These are phyloP conservation scores for Muscicapa striata DNA, from an alignment of 2,797 vertebrate genomes.

Conservation along the genomic window DNA sequence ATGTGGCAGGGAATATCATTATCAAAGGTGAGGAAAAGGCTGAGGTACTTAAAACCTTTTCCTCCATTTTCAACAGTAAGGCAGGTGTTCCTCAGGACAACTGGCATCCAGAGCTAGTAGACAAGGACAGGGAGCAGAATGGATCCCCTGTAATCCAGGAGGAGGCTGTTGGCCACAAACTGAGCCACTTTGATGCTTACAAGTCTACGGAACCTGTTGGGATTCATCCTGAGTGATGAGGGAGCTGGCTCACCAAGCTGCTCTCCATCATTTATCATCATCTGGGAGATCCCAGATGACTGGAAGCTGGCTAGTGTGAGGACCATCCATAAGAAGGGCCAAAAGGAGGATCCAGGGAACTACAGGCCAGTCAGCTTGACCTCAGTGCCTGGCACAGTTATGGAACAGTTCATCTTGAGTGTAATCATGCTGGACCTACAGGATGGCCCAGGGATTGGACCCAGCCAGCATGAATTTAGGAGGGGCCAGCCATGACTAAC, in stretches of 20 bases:
- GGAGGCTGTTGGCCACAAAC: rapidly evolving
- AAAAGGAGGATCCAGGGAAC: background rate
- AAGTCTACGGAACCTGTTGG: background rate
- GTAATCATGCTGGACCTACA: background rate
- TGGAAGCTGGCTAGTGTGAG: background rate
- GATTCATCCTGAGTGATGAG: background rate
- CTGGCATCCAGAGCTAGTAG: background rate
- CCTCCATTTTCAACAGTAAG: background rate
- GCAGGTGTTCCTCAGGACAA: background rate
- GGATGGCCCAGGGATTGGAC: background rate
- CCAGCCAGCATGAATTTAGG: background rate
- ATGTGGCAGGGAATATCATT: background rate
- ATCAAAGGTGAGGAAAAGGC: background rate
- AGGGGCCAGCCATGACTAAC: background rate
- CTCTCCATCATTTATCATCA: background rate
- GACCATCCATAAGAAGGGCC: background rate
- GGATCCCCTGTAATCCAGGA: background rate
- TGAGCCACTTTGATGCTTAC: background rate
- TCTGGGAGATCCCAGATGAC: background rate
- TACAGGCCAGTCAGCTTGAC: background rate
- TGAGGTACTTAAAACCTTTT: background rate
- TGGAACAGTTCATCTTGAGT: background rate
- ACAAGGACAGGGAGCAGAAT: background rate
- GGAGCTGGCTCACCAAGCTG: background rate
- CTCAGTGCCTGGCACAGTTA: too few species aligned